phyloP scores from a whole-genome alignment of 2,113 vertebrate genomes.

The Oncorhynchus tshawytscha region DNA sequence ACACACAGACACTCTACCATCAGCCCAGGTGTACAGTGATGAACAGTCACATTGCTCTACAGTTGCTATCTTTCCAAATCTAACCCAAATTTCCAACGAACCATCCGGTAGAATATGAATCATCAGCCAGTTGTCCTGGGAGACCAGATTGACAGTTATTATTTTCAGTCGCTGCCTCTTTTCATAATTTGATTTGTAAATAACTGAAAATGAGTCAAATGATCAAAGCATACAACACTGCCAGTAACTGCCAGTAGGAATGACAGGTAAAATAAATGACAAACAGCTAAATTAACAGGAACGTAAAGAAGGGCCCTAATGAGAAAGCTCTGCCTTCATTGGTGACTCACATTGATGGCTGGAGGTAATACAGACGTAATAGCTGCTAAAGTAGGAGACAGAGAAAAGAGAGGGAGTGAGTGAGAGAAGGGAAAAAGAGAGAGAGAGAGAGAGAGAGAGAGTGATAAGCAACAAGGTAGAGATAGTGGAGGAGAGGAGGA shows the following conservation, averaged over 20 bases:
- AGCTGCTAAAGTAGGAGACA: constrained; percentile 16
- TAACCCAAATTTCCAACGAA: constrained; percentile 2
- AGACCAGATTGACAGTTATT: constrained; percentile 18
- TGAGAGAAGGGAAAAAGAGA: background rate
- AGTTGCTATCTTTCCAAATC: constrained; percentile 8
- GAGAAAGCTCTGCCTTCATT: constrained; percentile 38
- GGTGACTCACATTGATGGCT: constrained; percentile 43
- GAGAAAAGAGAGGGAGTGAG: background rate
- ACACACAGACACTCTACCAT: too few relatives aligned
- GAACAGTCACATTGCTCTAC: too few relatives aligned
- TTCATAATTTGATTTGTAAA: constrained; percentile 48
- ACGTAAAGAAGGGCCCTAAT: constrained; percentile 29
- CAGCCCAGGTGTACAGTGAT: too few relatives aligned
- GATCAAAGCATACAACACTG: constrained; percentile 22
- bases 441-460: constrained; percentile 6
- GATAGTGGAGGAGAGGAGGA: constrained; percentile 37
- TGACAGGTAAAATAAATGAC: constrained; percentile 43
- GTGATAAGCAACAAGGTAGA: constrained; percentile 18
- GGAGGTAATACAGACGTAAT: constrained; percentile 40
- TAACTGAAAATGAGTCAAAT: constrained; percentile 46
- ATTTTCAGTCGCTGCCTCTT: constrained; percentile 5
- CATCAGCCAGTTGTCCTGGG: constrained; percentile 4
- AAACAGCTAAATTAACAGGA: constrained; percentile 28
- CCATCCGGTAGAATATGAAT: constrained; percentile 26
- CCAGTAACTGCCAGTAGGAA: constrained; percentile 41